phyloP scores from a whole-genome alignment of 2,797 vertebrate species.

The Coranthus polyacanthus region DNA sequence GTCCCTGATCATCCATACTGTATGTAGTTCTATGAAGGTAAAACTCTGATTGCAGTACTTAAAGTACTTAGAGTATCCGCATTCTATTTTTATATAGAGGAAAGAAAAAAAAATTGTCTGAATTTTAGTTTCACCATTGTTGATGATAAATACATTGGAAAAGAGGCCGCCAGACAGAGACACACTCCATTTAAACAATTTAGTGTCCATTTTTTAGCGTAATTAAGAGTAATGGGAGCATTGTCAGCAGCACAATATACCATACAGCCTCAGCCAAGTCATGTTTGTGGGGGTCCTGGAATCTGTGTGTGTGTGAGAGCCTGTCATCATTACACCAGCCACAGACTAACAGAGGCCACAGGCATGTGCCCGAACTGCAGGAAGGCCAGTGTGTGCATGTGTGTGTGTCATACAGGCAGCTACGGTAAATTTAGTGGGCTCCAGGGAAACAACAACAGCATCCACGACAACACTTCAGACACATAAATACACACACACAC shows the following conservation, averaged over 20 bases:
- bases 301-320: constrained; percentile 79
- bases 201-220: constrained; percentile 65
- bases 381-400: constrained; percentile 50
- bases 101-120: neutral
- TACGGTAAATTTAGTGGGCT: constrained; percentile 52
- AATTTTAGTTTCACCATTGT: constrained; percentile 29
- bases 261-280: constrained; percentile 78
- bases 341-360: constrained; percentile 86
- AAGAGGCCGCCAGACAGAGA: constrained; percentile 55
- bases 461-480: constrained; percentile 19
- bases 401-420: constrained; percentile 31
- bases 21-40: too few species aligned
- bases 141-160: constrained; percentile 33
- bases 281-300: constrained; percentile 85
- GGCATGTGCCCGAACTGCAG: constrained; percentile 79
- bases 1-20: too few species aligned
- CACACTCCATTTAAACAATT: constrained; percentile 67
- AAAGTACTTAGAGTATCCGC: constrained; percentile 6
- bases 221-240: constrained; percentile 77
- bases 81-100: too few species aligned
- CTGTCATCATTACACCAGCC: constrained; percentile 85
- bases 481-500: constrained; percentile 24
- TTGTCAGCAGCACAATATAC: constrained; percentile 79
- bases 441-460: constrained; percentile 53
- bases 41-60: too few species aligned